Evolutionary conservation across 2,113 vertebrate genomes (phyloP), one percentile per base, ranked within the genome.

Genomic region (Myotis lucifugus): DNA sequence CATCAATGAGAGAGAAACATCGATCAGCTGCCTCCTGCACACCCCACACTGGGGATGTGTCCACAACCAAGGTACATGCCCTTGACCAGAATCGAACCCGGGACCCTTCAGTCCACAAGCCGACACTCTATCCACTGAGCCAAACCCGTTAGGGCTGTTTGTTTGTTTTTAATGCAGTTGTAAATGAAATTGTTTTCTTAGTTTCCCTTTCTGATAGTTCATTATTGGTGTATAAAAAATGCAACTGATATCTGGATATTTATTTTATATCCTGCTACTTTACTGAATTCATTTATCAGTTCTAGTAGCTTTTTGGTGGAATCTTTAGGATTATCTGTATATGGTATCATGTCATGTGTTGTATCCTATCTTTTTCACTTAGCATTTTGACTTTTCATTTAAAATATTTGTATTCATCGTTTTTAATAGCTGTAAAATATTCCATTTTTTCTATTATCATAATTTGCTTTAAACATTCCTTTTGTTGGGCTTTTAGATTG

Each of bases 371-470:
- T 25, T 88, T 92, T 78, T 42, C 25, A 90, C 4, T 93, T 79
- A 42, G 78, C 25, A 78, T 61, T 70, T 64, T 25, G 34, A 6
- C n/a, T 88, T 66, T 52, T 79, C 40, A 64, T 54, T 90, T 64
- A 66, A 83, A 82, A 76, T 59, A 76, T 70, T 69, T 85, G 9
- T 54, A 69, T 46, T 18, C 27, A 77, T 85, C 74, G 40, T 64
- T 89, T 90, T 88, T 70, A 84, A 88, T 40, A 88, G 23, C 29
- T 81, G 5, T 48, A 79, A 91, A 96, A 85, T 61, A 54, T 37
- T 23, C 25, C 4, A 29, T 81, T 46, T 9, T 56, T 85, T 77
- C 21, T 79, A 76, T 70, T 54, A 40, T 9, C 40, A 34, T 69
- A 48, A 84, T 66, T 69, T 70, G n/a, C 25, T 82, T 91, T 93